Percentiles rank a stretch among this genome's conserved stretches.
phyloP scores from a whole-genome alignment of 2,797 vertebrate genomes.

The Glyptemys insculpta region DNA sequence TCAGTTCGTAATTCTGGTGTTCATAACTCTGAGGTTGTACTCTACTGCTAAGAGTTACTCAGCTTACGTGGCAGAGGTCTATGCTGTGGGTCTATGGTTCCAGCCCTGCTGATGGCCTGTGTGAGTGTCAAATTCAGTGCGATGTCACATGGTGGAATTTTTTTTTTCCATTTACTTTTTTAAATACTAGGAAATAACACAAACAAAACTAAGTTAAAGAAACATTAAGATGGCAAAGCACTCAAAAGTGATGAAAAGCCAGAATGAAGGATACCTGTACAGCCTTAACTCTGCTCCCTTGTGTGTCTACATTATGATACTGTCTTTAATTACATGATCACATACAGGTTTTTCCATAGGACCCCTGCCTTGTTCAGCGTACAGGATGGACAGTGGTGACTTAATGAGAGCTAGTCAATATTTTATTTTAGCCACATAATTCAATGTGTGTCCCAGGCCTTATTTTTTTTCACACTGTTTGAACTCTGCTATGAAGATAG shows the following conservation, averaged over 20 bases:
- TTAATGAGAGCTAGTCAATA: neutral
- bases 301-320: neutral
- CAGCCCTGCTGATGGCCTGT: neutral
- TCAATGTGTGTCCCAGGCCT: neutral
- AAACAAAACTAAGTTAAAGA: neutral
- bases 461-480: too few relatives aligned
- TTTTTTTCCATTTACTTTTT: neutral
- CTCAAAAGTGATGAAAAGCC: neutral
- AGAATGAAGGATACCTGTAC: neutral
- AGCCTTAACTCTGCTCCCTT: neutral
- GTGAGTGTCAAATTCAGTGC: neutral
- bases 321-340: neutral
- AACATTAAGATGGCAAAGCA: neutral
- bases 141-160: neutral
- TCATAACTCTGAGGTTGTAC: neutral
- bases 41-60: neutral
- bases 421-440: neutral
- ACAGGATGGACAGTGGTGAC: neutral
- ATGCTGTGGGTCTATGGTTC: neutral
- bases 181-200: neutral
- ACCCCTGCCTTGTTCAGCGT: neutral
- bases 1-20: neutral
- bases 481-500: too few relatives aligned
- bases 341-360: neutral
- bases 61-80: neutral